These are phyloP conservation scores for Coleophora deauratella DNA, from an alignment of 2,888 invertebrate species.

Conservation along the genomic window DNA sequence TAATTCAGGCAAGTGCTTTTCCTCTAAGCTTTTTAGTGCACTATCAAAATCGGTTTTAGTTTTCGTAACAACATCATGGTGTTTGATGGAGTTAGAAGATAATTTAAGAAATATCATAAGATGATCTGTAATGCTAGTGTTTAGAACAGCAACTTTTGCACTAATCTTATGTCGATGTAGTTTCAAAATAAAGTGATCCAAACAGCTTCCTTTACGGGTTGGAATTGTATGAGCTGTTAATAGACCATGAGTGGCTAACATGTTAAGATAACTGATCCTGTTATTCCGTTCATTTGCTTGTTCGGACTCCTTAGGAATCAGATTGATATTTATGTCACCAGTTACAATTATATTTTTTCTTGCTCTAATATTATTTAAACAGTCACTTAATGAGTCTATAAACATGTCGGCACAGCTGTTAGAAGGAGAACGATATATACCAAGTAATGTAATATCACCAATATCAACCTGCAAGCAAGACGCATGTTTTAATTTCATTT, in stretches of 20 bases:
- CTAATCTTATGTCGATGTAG: not conserved
- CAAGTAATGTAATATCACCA: not conserved
- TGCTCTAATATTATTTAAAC: not conserved
- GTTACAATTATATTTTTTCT: not conserved
- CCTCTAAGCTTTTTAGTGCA: not conserved
- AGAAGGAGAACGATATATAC: not conserved
- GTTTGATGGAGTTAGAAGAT: too few species aligned
- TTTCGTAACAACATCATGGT: too few species aligned
- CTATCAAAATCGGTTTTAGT: not conserved
- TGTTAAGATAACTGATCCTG: not conserved
- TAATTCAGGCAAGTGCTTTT: not conserved
- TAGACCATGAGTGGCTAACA: not conserved
- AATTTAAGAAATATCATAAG: too few species aligned
- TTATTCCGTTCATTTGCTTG: not conserved
- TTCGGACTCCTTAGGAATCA: not conserved
- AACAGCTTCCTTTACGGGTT: not conserved
- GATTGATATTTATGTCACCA: not conserved
- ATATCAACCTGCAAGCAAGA: not conserved
- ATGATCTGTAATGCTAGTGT: not conserved
- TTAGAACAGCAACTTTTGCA: not conserved
- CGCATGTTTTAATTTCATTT: not conserved
- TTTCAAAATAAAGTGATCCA: slow-evolving; percentile 1
- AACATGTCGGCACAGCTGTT: not conserved
- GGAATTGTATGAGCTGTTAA: not conserved
- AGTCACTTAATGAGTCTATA: not conserved